Evolutionary conservation across 2,888 invertebrate species (phyloP).

Genomic region (Drosophila basisetae): DNA sequence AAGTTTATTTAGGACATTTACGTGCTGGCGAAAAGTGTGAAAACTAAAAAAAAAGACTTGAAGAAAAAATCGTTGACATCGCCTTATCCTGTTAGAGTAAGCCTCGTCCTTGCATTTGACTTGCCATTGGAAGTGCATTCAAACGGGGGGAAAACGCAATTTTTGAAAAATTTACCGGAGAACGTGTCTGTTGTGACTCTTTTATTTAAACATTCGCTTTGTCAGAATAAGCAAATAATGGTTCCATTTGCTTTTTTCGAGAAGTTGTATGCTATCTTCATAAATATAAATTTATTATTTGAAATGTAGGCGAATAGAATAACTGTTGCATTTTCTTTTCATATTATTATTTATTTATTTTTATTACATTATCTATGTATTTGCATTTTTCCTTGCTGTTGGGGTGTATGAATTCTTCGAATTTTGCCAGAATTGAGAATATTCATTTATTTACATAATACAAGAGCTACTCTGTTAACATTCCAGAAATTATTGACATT

Average conservation of each 20-base stretch:
- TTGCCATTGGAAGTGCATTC: conserved; percentile 39
- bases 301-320: background rate
- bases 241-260: conserved; percentile 9
- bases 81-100: conserved; percentile 14
- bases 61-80: conserved; percentile 18
- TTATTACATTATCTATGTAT: background rate
- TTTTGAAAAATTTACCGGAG: conserved; percentile 53
- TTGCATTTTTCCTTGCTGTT: background rate
- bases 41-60: conserved; percentile 11
- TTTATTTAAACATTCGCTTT: background rate
- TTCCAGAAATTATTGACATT: background rate
- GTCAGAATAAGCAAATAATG: conserved; percentile 9
- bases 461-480: background rate
- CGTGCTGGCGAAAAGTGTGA: conserved; percentile 41
- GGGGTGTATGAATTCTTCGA: background rate
- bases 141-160: conserved; percentile 51
- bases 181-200: conserved; percentile 32
- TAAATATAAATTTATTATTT: background rate
- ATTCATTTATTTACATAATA: background rate
- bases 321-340: background rate
- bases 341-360: background rate
- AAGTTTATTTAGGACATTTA: conserved; percentile 34
- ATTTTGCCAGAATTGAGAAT: background rate
- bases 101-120: conserved; percentile 33
- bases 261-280: background rate